Percentiles rank a stretch among this genome's conserved stretches.
Evolutionary conservation across 2,113 vertebrate species (phyloP).

Genomic region (Fukomys damarensis): DNA sequence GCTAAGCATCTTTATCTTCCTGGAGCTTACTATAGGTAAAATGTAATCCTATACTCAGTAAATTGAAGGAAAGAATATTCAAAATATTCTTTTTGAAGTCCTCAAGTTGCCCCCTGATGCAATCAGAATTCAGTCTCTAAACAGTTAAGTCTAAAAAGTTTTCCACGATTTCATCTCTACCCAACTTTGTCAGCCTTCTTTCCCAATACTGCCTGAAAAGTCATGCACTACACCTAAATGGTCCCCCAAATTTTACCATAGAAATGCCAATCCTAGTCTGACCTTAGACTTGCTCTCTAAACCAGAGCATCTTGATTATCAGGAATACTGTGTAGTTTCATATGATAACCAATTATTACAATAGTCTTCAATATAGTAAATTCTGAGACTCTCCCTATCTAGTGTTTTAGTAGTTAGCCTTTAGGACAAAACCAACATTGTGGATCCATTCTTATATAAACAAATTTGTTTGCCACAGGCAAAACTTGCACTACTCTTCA

Average conservation of each 20-base stretch:
- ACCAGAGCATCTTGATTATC: background rate
- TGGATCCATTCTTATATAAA: constrained; percentile 50
- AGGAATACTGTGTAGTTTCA: constrained; percentile 8
- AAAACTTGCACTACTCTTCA: constrained; percentile 35
- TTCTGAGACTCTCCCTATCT: background rate
- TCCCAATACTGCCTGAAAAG: constrained; percentile 38
- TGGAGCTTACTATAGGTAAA: constrained; percentile 30
- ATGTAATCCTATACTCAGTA: constrained; percentile 32
- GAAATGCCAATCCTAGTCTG: background rate
- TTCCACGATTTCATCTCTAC: background rate
- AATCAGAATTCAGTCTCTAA: constrained; percentile 52
- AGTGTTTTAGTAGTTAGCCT: background rate
- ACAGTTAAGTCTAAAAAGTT: constrained; percentile 24
- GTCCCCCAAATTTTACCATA: background rate
- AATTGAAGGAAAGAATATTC: constrained; percentile 45
- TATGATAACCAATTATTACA: background rate
- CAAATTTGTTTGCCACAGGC: constrained; percentile 14
- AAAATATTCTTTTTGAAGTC: constrained; percentile 54
- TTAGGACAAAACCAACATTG: constrained; percentile 28
- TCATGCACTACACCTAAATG: background rate
- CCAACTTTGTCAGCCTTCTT: background rate
- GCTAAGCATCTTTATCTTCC: background rate
- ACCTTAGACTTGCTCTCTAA: background rate
- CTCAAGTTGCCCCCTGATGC: background rate
- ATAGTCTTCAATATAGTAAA: constrained; percentile 34